Percentiles rank a stretch among this genome's conserved stretches.
phyloP scores from a whole-genome alignment of 2,888 invertebrate genomes.

The Laspeyria flexula region DNA sequence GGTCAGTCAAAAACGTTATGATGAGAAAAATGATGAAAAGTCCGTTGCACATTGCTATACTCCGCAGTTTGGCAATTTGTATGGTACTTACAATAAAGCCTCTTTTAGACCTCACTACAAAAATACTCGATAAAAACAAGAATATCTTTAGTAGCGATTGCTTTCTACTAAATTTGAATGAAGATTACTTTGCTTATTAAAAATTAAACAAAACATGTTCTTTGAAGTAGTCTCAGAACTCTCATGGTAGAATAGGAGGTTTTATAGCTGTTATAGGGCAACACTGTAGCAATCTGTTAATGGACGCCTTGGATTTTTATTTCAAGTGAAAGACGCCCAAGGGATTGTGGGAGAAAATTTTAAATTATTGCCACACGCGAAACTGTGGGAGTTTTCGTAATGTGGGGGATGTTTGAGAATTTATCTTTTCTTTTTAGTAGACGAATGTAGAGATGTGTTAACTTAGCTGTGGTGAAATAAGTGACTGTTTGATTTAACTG shows the following conservation, averaged over 20 bases:
- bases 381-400: constrained; percentile 3
- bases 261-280: constrained; percentile 1
- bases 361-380: constrained; percentile 2
- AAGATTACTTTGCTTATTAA: background rate
- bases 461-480: too few relatives aligned
- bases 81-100: too few relatives aligned
- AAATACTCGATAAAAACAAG: too few relatives aligned
- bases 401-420: background rate
- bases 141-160: too few relatives aligned
- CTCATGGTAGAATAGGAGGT: constrained; percentile 3
- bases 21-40: too few relatives aligned
- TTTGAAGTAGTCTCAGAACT: constrained; percentile 2
- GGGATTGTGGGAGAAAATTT: constrained; percentile 4
- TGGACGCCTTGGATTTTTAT: constrained; percentile 40
- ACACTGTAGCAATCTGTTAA: constrained; percentile 53
- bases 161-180: too few relatives aligned
- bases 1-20: too few relatives aligned
- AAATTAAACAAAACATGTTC: background rate
- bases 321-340: constrained; percentile 9
- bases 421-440: background rate
- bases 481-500: too few relatives aligned
- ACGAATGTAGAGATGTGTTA: background rate
- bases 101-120: too few relatives aligned
- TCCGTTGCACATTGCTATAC: too few relatives aligned
- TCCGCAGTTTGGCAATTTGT: too few relatives aligned